phyloP scores from a whole-genome alignment of 2,113 vertebrate genomes.

The Casuarius casuarius region DNA sequence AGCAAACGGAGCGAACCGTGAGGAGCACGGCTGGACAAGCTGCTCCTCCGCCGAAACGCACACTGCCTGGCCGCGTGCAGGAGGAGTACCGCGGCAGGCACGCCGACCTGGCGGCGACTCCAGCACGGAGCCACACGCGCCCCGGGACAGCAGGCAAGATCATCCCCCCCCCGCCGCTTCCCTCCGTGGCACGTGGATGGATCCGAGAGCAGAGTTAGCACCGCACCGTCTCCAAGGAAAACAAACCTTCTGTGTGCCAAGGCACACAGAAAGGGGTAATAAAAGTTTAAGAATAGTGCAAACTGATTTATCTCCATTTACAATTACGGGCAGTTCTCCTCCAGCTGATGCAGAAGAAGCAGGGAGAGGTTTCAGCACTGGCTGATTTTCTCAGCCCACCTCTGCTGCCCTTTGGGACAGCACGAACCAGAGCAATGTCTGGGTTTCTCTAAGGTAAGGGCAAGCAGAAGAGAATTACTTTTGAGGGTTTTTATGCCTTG shows the following conservation, averaged over 20 bases:
- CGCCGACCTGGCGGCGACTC: not conserved
- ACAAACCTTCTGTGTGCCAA: not conserved
- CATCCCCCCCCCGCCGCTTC: not conserved
- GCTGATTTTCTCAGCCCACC: not conserved
- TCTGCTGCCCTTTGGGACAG: not conserved
- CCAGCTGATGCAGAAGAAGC: not conserved
- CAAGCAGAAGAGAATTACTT: not conserved
- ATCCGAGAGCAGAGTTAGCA: not conserved
- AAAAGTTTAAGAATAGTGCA: not conserved
- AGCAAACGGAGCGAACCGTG: not conserved
- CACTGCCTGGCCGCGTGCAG: not conserved
- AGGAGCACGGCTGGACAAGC: fast-evolving
- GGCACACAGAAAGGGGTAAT: not conserved
- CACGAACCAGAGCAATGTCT: not conserved
- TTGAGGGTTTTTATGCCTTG: not conserved
- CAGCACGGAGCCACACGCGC: not conserved
- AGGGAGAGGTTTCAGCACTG: not conserved
- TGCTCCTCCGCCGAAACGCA: not conserved
- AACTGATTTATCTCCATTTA: not conserved
- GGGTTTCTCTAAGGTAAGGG: not conserved
- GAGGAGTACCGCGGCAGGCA: not conserved
- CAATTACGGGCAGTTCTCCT: not conserved
- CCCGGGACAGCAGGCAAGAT: not conserved
- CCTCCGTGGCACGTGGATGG: not conserved
- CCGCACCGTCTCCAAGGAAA: not conserved